phyloP scores from a whole-genome alignment of 2,797 vertebrate species.

The Halcyon chelicuti region DNA sequence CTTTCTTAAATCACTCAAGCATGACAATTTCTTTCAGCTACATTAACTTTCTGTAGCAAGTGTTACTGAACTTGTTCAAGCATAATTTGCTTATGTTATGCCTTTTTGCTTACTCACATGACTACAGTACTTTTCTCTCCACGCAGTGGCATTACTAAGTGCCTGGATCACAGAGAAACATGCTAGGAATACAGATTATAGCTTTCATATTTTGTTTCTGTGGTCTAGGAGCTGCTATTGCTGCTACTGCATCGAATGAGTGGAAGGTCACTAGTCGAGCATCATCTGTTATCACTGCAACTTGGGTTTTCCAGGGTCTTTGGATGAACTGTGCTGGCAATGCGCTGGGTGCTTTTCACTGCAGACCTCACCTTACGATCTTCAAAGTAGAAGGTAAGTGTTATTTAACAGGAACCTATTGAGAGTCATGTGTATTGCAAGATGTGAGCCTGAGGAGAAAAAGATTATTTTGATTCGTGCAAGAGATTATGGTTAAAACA shows the following conservation, averaged over 20 bases:
- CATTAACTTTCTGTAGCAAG: conserved; percentile 81
- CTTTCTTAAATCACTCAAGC: conserved; percentile 58
- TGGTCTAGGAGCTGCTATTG: conserved; percentile 87
- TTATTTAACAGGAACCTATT: not conserved
- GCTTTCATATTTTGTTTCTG: conserved; percentile 86
- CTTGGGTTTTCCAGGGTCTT: conserved; percentile 93
- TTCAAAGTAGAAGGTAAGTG: conserved; percentile 87
- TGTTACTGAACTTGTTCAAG: conserved; percentile 75
- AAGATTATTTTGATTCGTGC: not conserved
- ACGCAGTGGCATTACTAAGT: conserved; percentile 22
- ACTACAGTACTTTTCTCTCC: conserved; percentile 17
- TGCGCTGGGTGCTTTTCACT: conserved; percentile 90
- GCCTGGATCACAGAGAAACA: conserved; percentile 61
- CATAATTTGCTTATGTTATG: conserved; percentile 80
- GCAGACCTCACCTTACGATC: conserved; percentile 88
- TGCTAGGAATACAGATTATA: conserved; percentile 88
- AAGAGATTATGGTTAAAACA: not conserved
- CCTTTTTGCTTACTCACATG: conserved; percentile 65
- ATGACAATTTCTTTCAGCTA: conserved; percentile 76
- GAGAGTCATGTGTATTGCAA: not conserved
- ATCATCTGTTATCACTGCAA: conserved; percentile 93
- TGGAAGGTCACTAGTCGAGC: conserved; percentile 92
- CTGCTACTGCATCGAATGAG: conserved; percentile 89
- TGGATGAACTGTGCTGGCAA: conserved; percentile 96
- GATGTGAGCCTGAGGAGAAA: not conserved